phyloP scores from a whole-genome alignment of 2,888 invertebrate genomes.

The Liodrosophila aerea region DNA sequence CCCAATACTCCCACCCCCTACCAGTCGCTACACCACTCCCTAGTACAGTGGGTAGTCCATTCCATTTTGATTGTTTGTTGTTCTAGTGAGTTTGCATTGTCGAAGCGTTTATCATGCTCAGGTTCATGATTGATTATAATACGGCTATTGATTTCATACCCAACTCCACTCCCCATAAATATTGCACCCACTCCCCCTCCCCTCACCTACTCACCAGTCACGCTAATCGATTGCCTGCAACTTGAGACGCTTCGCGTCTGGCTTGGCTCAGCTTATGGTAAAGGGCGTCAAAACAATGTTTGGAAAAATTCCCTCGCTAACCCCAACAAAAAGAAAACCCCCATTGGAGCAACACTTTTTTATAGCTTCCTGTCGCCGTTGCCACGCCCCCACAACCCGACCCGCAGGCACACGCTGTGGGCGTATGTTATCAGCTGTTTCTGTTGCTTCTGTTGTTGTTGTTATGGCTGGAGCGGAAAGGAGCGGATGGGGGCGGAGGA shows the following conservation, averaged over 20 bases:
- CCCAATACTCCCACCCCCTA: too few species aligned
- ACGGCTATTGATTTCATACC: conserved; percentile 36
- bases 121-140: conserved; percentile 57
- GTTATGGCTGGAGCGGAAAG: conserved; percentile 67
- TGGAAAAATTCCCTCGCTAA: not conserved
- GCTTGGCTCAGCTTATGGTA: conserved; percentile 7
- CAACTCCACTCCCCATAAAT: not conserved
- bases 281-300: conserved; percentile 50
- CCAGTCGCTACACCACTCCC: not conserved
- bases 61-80: conserved; percentile 44
- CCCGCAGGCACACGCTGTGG: conserved; percentile 1
- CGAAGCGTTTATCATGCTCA: conserved; percentile 51
- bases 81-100: conserved; percentile 39
- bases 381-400: not conserved
- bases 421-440: conserved; percentile 68
- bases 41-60: conserved; percentile 4
- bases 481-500: conserved; percentile 5
- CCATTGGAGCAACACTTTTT: conserved; percentile 43
- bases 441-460: conserved; percentile 1
- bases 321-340: conserved; percentile 1
- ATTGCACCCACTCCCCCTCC: not conserved
- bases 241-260: conserved; percentile 36
- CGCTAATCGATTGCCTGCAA: conserved; percentile 37
- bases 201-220: not conserved
- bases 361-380: conserved; percentile 29